Percentiles rank a stretch among this genome's conserved stretches.
phyloP scores from a whole-genome alignment of 2,888 invertebrate species.

The Selenia dentaria region DNA sequence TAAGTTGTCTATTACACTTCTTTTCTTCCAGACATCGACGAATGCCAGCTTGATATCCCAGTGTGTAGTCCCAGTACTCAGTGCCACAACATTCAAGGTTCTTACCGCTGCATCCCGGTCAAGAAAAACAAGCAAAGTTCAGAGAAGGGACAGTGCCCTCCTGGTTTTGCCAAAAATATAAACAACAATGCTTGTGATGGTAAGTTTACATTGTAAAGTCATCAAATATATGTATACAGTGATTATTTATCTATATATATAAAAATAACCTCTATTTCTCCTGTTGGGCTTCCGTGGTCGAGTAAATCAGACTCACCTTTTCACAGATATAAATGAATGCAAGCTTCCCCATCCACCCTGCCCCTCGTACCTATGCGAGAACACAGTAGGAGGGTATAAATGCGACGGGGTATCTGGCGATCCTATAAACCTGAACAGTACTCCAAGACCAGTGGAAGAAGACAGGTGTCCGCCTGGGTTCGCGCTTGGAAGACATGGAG shows the following conservation, averaged over 20 bases:
- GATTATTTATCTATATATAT: too few relatives aligned
- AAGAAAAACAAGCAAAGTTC: constrained; percentile 40
- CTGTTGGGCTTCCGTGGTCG: too few relatives aligned
- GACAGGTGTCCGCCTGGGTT: constrained; percentile 84
- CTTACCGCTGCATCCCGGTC: constrained; percentile 85
- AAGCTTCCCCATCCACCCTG: constrained; percentile 68
- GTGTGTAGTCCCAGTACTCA: constrained; percentile 84
- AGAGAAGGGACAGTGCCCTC: constrained; percentile 74
- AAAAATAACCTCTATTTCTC: too few relatives aligned
- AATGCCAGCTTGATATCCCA: constrained; percentile 86
- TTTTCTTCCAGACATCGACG: constrained; percentile 88
- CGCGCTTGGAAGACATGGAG: constrained; percentile 58
- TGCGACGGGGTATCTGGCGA: constrained; percentile 70
- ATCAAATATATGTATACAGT: too few relatives aligned
- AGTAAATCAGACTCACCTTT: too few relatives aligned
- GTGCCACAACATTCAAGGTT: constrained; percentile 87
- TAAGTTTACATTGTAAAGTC: constrained; percentile 31
- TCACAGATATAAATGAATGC: constrained; percentile 94
- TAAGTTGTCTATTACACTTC: too few relatives aligned
- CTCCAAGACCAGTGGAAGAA: constrained; percentile 41
- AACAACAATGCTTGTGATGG: constrained; percentile 81
- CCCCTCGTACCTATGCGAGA: constrained; percentile 66
- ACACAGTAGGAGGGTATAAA: constrained; percentile 76
- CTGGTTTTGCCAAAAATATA: constrained; percentile 80
- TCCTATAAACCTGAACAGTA: constrained; percentile 49